phyloP scores from a whole-genome alignment of 2,797 vertebrate genomes.

The Eulemur rubriventer region DNA sequence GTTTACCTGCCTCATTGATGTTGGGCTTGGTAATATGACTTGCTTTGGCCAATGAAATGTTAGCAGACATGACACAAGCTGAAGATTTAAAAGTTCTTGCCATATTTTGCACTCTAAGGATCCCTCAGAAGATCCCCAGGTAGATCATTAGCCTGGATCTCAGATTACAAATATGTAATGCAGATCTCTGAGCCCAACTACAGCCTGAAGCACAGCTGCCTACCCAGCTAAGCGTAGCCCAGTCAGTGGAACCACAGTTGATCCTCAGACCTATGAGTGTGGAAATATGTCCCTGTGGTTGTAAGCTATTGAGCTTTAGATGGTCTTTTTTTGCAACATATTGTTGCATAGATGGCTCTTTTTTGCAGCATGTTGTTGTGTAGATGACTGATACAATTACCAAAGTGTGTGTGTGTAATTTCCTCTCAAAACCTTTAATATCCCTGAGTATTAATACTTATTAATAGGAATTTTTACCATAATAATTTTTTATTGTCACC shows the following conservation, averaged over 20 bases:
- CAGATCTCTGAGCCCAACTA: not conserved
- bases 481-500: not conserved
- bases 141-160: not conserved
- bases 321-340: not conserved
- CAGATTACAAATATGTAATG: not conserved
- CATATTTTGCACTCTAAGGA: not conserved
- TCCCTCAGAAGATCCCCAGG: not conserved
- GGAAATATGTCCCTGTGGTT: not conserved
- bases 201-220: not conserved
- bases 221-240: not conserved
- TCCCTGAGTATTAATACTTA: not conserved
- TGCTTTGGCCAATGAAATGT: not conserved
- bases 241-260: not conserved
- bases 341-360: not conserved
- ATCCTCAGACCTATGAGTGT: not conserved
- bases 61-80: not conserved
- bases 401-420: not conserved
- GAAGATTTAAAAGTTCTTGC: not conserved
- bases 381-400: not conserved
- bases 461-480: not conserved
- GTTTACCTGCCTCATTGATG: not conserved
- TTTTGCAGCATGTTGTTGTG: not conserved
- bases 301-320: not conserved
- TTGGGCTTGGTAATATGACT: not conserved
- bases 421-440: not conserved